Base-by-base conservation (phyloP, 2,888 invertebrate species). In the Agrochola lota region DNA sequence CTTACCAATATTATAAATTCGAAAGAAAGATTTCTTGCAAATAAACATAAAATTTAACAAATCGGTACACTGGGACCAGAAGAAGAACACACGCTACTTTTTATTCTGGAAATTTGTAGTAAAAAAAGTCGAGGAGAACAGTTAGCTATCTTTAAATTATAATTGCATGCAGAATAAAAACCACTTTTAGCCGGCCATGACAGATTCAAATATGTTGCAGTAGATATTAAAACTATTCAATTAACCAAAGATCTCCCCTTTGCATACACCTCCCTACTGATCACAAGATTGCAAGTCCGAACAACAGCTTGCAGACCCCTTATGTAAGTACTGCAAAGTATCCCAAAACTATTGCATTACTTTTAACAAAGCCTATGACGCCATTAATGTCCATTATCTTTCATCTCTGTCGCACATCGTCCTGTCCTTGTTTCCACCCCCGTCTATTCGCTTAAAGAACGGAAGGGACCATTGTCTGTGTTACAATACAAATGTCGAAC, bases 381-480 rank as follows among this genome's bases (percentile, higher is more conserved):
- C 93, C 93, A 93, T 94, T 94, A 94, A 93, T 94, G 95, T 94
- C 94, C 95, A 91, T 93, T 84, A 85, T 91, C 85, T 85, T 59
- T 78, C 85, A 71, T 93, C 93, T 85, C 92, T 77, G 76, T 93
- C 90, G 59, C 82, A 77, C 87, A 69, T 74, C 62, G 57, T 69
- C 26, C 71, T 67, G 89, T 85, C 91, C 80, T 85, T 91, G 89
- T 83, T 86, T 81, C 92, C 93, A 91, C 93, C 94, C 92, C 90
- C 93, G 87, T 85, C 84, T 85, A 35, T 35, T 3, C 35, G 35
- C 35, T 4, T 35, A 79, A 84, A 86, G 87, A 88, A 88, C 87
- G 90, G 87, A 90, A 90, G 87, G 91, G 90, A 87, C 91, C 85
- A 91, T 91, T 92, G 90, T 92, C 86, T 86, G 70, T 71, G 71